Conservation (phyloP, 2,888 invertebrate genomes). For the Cistogaster globosa region DNA sequence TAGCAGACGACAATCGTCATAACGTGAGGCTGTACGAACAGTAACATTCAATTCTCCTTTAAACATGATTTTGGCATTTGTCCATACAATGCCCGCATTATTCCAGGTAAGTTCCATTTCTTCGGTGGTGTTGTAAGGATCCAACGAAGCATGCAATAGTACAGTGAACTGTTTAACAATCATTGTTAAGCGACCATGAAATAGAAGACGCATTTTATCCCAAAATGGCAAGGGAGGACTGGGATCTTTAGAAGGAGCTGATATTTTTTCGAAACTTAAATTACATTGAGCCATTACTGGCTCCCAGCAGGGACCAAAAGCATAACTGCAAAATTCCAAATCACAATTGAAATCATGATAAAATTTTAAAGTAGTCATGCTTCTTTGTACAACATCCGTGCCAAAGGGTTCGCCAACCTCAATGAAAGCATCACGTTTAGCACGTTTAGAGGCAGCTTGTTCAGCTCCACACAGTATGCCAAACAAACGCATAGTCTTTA, state of each 20-base stretch:
- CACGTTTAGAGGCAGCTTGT: conserved; percentile 88
- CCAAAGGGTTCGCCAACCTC: conserved; percentile 94
- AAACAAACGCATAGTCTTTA: conserved; percentile 92
- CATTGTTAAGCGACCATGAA: conserved; percentile 96
- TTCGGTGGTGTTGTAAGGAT: conserved; percentile 99
- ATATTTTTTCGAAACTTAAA: conserved; percentile 92
- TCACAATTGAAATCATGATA: conserved; percentile 99
- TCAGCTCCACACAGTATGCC: conserved; percentile 96
- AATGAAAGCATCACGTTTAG: conserved; percentile 83
- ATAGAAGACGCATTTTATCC: conserved; percentile 96
- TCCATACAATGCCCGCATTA: conserved; percentile 97
- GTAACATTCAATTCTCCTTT: conserved; percentile 97
- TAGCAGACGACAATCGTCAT: conserved; percentile 97
- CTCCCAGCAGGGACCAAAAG: conserved; percentile 99
- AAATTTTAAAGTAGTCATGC: conserved; percentile 97
- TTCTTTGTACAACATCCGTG: conserved; percentile 90
- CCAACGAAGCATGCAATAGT: conserved; percentile 96
- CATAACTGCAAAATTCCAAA: conserved; percentile 93
- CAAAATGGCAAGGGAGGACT: conserved; percentile 97
- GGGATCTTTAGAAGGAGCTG: conserved; percentile 94
- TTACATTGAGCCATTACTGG: conserved; percentile 86
- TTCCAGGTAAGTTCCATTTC: conserved; percentile 99
- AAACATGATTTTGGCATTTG: conserved; percentile 94
- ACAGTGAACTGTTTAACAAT: conserved; percentile 94
- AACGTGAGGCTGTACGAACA: conserved; percentile 98